A percentile compares a stretch with the other conserved stretches of the same genome.
phyloP scores from a whole-genome alignment of 2,888 invertebrate genomes.

The Parochlus steinenii region DNA sequence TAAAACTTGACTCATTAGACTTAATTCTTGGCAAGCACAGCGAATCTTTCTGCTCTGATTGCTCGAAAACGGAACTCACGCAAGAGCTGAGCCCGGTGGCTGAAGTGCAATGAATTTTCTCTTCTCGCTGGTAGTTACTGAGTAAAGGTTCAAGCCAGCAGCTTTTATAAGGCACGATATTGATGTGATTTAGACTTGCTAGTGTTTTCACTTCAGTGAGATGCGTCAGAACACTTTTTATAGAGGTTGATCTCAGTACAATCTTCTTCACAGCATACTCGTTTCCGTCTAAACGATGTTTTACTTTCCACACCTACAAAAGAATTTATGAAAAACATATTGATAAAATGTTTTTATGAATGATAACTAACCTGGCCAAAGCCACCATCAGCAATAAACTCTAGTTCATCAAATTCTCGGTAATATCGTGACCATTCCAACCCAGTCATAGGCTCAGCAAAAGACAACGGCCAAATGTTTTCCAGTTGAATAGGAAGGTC shows the following conservation, averaged over 20 bases:
- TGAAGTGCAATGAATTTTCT: constrained; percentile 18
- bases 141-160: constrained; percentile 63
- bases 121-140: constrained; percentile 30
- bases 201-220: constrained; percentile 65
- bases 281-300: constrained; percentile 55
- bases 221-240: constrained; percentile 45
- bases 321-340: too few species aligned
- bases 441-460: constrained; percentile 31
- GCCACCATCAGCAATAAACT: constrained; percentile 54
- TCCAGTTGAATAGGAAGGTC: constrained; percentile 35
- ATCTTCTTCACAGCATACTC: constrained; percentile 72
- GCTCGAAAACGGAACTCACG: background rate
- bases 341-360: too few species aligned
- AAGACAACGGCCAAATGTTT: constrained; percentile 34
- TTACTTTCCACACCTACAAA: constrained; percentile 58
- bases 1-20: constrained; percentile 7
- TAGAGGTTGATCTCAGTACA: constrained; percentile 42
- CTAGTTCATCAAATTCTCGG: constrained; percentile 51
- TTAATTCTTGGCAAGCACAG: constrained; percentile 6
- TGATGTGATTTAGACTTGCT: constrained; percentile 59
- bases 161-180: constrained; percentile 68
- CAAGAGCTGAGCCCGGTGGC: constrained; percentile 7
- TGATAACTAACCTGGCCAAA: too few species aligned
- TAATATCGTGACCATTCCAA: constrained; percentile 47
- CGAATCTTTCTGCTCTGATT: constrained; percentile 5